phyloP scores from a whole-genome alignment of 1,140 invertebrate species.

The Achroia grisella region DNA sequence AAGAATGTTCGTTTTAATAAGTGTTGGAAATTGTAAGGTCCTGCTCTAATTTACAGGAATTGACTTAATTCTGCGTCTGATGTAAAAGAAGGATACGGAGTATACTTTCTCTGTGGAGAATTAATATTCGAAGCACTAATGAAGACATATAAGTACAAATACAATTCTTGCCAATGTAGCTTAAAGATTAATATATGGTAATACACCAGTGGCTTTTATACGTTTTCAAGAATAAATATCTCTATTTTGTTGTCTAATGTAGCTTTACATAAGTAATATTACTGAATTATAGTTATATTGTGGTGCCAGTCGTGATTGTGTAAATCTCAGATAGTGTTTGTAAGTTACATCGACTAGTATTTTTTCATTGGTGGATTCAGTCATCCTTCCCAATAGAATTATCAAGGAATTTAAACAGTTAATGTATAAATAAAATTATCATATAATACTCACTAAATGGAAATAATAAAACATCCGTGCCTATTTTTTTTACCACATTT shows the following conservation, averaged over 20 bases:
- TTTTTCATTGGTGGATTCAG: no score
- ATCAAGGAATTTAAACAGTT: no score
- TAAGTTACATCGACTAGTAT: no score
- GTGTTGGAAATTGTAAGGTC: not conserved
- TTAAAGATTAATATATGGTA: constrained; percentile 13
- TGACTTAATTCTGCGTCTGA: constrained; percentile 9
- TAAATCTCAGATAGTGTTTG: no score
- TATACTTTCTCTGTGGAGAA: not conserved
- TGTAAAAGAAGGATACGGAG: not conserved
- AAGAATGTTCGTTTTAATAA: not conserved
- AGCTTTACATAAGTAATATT: not conserved
- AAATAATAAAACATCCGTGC: no score
- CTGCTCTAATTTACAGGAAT: constrained; percentile 19
- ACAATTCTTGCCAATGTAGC: constrained; percentile 47
- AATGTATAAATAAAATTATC: no score
- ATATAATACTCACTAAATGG: no score
- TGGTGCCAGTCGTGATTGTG: no score
- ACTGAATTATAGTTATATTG: no score
- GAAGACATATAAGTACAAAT: constrained; percentile 44
- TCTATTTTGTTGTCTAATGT: constrained; percentile 3
- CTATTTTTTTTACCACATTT: no score
- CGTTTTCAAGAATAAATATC: not conserved
- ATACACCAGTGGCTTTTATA: constrained; percentile 12
- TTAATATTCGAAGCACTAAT: constrained; percentile 5
- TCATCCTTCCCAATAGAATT: no score